Base-by-base conservation (phyloP, 1,140 invertebrate genomes). In the Pteromalus puparum region DNA sequence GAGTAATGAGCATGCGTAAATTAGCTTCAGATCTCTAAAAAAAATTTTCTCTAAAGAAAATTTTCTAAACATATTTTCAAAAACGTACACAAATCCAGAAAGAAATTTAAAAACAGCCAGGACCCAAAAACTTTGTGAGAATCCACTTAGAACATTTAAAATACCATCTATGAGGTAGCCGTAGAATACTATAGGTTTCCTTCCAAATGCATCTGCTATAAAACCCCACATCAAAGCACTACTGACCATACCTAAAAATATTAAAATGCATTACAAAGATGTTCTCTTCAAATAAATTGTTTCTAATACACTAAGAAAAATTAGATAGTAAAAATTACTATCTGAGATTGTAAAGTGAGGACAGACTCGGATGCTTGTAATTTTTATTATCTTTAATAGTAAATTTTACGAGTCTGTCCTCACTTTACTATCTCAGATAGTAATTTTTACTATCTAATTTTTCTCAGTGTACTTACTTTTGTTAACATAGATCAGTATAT, bases 141-240 rank as follows among this genome's bases (percentile, higher is more conserved):
- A 91, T 28, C 95, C 94, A 15, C 95, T 95, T 0, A 94, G 87
- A 10, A 97, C 88, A 26, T 95, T 96, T 79, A 96, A 95, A 10
- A 97, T 86, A 1, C 95, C 95, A 86, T 97, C 95, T 0, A 95
- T 89, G n/a, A 96, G 90, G 88, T 96, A 96, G 1, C 97, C 96
- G 87, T 94, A 94, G 34, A 97, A 92, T 38, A 98, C 93, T 61
- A 97, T 94, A 72, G 94, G 94, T 81, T 94, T 94, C 15, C 97
- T 94, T 1, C 97, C 97, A 38, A 95, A 92, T 0, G 95, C 95
- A 89, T 98, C 97, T 0, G 96, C 96, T 10, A 97, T 88, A 84
- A 96, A 97, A 5, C 97, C 97, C 97, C 97, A 98, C 24, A 97
- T 87, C 88, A 97, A 95, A 0, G 96, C 96, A 74, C 97, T 97